These are phyloP conservation scores for Tenualosa ilisha DNA, from an alignment of 2,797 vertebrate genomes.

Conservation along the genomic window DNA sequence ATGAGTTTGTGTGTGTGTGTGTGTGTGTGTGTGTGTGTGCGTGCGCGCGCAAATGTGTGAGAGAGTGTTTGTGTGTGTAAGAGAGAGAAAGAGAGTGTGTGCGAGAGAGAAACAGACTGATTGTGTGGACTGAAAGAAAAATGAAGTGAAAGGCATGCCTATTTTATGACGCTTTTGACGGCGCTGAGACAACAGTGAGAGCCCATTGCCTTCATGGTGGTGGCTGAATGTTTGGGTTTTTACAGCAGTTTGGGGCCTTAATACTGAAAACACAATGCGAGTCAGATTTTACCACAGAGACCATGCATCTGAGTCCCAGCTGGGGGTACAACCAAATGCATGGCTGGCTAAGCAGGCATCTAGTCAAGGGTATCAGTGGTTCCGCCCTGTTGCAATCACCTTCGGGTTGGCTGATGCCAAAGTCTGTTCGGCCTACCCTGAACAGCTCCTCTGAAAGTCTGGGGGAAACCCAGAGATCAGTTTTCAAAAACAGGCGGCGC, in stretches of 20 bases:
- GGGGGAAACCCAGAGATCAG: background rate
- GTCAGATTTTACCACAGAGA: constrained; percentile 1
- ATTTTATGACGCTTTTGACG: too few species aligned
- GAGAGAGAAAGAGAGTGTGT: background rate
- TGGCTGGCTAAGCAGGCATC: too few species aligned
- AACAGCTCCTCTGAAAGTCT: background rate
- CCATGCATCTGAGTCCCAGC: background rate
- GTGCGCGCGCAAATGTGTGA: background rate
- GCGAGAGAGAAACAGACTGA: background rate
- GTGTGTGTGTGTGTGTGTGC: background rate
- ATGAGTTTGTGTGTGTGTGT: too few species aligned
- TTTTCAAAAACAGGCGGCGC: background rate
- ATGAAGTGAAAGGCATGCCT: background rate
- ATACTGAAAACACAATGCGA: background rate
- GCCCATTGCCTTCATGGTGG: too few species aligned
- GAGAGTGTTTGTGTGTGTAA: background rate
- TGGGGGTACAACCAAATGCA: background rate
- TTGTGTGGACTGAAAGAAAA: background rate
- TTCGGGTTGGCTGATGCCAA: background rate
- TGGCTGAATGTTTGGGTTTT: background rate
- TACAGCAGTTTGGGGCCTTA: background rate
- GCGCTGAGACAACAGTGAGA: too few species aligned
- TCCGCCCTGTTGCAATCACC: background rate
- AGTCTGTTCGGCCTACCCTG: background rate
- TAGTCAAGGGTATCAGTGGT: background rate